Base-by-base conservation (phyloP, 2,888 invertebrate genomes). In the Synergus laeviventris region DNA sequence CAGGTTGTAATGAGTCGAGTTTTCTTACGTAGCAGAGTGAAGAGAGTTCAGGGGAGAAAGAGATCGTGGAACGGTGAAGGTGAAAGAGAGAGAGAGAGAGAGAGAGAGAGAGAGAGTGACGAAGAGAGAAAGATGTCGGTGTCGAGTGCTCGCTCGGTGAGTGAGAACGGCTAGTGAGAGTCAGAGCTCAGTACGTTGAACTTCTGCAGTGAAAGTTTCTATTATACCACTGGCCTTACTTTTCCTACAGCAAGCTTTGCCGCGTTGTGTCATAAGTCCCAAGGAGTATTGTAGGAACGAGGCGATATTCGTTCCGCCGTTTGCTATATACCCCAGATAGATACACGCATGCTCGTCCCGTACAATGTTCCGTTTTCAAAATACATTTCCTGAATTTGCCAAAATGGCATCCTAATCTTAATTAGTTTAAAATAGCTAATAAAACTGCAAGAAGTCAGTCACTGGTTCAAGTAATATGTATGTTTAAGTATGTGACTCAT, bases 201-300 rank as follows among this genome's bases (percentile, higher is more conserved):
- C 91, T 89, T 88, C 85, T 86, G 88, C 87, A 90, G 90, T 90
- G 91, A 91, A 91, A 91, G 91, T 91, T 91, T 90, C 90, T 90
- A 90, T 91, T 90, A 90, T 91, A 90, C 89, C 90, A 89, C 89
- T 87, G 90, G 90, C 90, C 90, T 90, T 90, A 90, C 90, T 89
- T 90, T 89, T 90, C 89, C 90, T 89, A 86, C 84, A 84, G 85
- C 87, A 88, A 79, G 79, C 79, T 81, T 78, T 77, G 62, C 74
- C 73, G 60, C 64, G 77, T 79, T 81, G 81, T 81, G 81, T 81
- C 81, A 81, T 81, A 81, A 79, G 81, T 70, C 70, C 70, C 49
- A 70, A 49, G 16, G 24, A 39, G 18, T 16, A 64, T 39, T 64
- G 2, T 31, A 70, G 49, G 75, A 78, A 76, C 59, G 38, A 74